phyloP scores from a whole-genome alignment of 2,113 vertebrate genomes.

The Laticauda colubrina region DNA sequence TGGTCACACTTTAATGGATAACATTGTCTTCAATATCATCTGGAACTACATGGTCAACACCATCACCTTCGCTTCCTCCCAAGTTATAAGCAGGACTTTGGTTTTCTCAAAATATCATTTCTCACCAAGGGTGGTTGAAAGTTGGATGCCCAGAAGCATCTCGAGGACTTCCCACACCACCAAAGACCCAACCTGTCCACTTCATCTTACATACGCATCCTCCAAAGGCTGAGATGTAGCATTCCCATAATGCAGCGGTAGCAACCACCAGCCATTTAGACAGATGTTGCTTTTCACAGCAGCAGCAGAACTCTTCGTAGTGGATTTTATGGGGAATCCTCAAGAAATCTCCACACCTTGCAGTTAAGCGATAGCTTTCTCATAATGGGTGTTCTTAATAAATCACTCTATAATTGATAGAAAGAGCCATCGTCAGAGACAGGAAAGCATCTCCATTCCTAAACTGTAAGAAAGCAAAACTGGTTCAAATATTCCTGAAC shows the following conservation, averaged over 20 bases:
- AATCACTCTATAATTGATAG: neutral
- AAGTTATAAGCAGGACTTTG: neutral
- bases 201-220: neutral
- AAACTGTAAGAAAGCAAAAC: neutral
- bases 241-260: neutral
- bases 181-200: neutral
- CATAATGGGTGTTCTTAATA: neutral
- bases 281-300: neutral
- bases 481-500: neutral
- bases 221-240: neutral
- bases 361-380: neutral
- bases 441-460: neutral
- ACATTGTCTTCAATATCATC: neutral
- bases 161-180: neutral
- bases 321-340: neutral
- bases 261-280: neutral
- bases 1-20: neutral
- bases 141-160: neutral
- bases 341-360: neutral
- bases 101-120: neutral
- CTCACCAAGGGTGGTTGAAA: neutral
- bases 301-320: neutral
- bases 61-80: neutral
- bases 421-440: neutral
- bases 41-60: neutral